Evolutionary conservation across 92 coral and sea anemone species (phyloP).

Genomic region (Porites evermanni): DNA sequence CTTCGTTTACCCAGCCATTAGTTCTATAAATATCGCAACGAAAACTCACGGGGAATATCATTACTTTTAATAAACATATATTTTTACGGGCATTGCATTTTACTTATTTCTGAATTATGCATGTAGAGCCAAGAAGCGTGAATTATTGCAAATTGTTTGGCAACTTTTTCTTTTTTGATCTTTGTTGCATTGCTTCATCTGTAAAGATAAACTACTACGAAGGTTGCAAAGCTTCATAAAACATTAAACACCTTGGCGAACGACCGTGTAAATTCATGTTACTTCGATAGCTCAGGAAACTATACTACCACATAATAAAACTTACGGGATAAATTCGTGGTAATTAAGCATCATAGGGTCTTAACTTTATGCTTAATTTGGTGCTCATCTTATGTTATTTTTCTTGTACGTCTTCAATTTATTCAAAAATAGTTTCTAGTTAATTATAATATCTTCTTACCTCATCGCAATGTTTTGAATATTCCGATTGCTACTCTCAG

Average conservation of each 20-base stretch:
- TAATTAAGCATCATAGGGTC: too few species aligned
- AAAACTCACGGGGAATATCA: neutral
- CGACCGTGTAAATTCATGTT: neutral
- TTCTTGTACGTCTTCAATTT: neutral
- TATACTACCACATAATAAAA: too few species aligned
- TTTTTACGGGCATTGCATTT: neutral
- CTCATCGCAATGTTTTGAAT: neutral
- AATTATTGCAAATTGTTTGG: neutral
- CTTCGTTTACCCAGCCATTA: slow-evolving; percentile 1
- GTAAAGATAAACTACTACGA: too few species aligned
- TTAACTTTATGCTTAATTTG: too few species aligned
- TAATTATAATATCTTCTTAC: slow-evolving; percentile 1
- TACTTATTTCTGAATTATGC: neutral
- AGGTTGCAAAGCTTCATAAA: slow-evolving; percentile 2
- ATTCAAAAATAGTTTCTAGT: neutral
- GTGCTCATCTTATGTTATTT: neutral
- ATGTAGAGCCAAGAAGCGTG: neutral
- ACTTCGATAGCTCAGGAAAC: neutral
- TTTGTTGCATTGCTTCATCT: neutral
- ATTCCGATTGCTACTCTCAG: neutral
- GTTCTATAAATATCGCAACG: slow-evolving; percentile 8
- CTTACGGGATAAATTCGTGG: too few species aligned
- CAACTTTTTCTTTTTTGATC: neutral
- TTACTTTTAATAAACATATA: neutral
- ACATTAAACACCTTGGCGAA: slow-evolving; percentile 5